Percentiles rank a stretch among this genome's conserved stretches.
Evolutionary conservation across 2,797 vertebrate genomes (phyloP).

Genomic region (Melanotaenia maccullochi): DNA sequence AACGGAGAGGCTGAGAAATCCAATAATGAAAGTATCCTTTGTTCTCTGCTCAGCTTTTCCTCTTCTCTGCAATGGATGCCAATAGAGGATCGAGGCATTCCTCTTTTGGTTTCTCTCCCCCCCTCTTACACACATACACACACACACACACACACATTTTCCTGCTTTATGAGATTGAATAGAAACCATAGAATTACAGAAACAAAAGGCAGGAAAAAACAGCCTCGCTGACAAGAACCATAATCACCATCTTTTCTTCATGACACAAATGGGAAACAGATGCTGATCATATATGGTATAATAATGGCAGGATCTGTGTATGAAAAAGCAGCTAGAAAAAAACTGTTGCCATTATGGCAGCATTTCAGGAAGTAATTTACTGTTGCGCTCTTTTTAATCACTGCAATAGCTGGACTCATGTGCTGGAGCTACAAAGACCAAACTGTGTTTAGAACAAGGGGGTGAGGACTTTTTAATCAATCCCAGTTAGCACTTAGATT

Average conservation of each 20-base stretch:
- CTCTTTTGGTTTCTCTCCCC: constrained; percentile 21
- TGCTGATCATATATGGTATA: constrained; percentile 59
- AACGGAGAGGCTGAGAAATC: constrained; percentile 41
- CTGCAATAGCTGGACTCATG: constrained; percentile 31
- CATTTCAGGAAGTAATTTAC: constrained; percentile 58
- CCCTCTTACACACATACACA: background rate
- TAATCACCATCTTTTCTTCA: constrained; percentile 57
- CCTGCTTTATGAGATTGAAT: constrained; percentile 28
- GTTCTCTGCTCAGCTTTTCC: constrained; percentile 37
- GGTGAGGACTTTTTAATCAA: constrained; percentile 48
- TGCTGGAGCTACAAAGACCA: constrained; percentile 33
- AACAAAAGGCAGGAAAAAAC: constrained; percentile 51
- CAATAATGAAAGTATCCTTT: constrained; percentile 57
- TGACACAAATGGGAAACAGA: constrained; percentile 70
- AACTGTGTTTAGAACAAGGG: constrained; percentile 39
- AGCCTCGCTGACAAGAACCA: constrained; percentile 59
- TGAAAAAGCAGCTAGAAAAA: constrained; percentile 35
- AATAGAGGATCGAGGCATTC: constrained; percentile 51
- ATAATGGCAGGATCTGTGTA: constrained; percentile 59
- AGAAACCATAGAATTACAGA: constrained; percentile 50
- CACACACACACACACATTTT: constrained; percentile 17
- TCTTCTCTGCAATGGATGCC: constrained; percentile 29
- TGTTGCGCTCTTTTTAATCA: constrained; percentile 63
- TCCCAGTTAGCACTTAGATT: constrained; percentile 37
- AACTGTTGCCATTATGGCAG: constrained; percentile 47